Evolutionary conservation across 2,888 invertebrate genomes (phyloP).

Genomic region (Beris chalybata): DNA sequence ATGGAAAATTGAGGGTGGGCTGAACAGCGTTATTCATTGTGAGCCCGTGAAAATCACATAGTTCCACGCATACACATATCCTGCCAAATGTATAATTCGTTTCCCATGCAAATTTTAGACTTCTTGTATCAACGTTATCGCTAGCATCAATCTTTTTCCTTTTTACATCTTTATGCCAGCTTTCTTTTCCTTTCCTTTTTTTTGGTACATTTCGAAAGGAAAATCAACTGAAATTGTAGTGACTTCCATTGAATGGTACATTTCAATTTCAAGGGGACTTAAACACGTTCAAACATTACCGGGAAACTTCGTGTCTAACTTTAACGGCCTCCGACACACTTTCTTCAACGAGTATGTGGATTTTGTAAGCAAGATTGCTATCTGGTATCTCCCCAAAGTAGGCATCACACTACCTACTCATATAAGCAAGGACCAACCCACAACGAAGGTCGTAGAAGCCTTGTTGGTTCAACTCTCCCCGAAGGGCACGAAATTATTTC

Average conservation of each 20-base stretch:
- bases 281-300: conserved; percentile 5
- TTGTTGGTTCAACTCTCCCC: conserved; percentile 6
- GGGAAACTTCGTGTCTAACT: conserved; percentile 3
- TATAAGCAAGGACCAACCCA: too few species aligned
- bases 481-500: not conserved
- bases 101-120: conserved; percentile 10
- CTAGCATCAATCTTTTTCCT: conserved; percentile 11
- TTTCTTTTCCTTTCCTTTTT: not conserved
- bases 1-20: too few species aligned
- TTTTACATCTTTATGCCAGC: not conserved
- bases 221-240: conserved; percentile 19
- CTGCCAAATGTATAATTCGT: conserved; percentile 16
- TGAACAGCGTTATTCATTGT: not conserved
- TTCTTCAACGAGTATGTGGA: not conserved
- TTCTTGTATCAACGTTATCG: conserved; percentile 7
- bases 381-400: not conserved
- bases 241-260: conserved; percentile 14
- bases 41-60: conserved; percentile 6
- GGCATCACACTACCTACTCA: too few species aligned
- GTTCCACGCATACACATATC: not conserved
- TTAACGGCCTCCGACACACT: not conserved
- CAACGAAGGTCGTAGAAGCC: not conserved
- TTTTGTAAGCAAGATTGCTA: not conserved
- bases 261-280: conserved; percentile 22
- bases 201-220: conserved; percentile 6